Conservation (phyloP, 2,797 vertebrate species). For the Anguilla anguilla region DNA sequence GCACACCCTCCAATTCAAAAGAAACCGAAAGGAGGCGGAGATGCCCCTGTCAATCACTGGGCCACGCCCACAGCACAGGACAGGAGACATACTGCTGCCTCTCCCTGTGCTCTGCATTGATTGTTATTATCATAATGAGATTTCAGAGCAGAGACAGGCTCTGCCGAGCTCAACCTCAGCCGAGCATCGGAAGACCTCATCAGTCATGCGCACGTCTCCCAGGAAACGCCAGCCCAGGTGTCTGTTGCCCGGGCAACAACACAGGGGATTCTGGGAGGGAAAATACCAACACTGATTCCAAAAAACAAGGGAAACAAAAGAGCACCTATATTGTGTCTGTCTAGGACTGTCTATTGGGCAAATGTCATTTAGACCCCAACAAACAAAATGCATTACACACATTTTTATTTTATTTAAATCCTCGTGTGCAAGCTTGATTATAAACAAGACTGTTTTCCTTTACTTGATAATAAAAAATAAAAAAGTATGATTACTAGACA, state of each 20-base stretch:
- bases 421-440: background rate
- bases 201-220: conserved; percentile 32
- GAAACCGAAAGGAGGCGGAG: background rate
- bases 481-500: too few relatives aligned
- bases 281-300: conserved; percentile 29
- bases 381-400: background rate
- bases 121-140: conserved; percentile 26
- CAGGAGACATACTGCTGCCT: conserved; percentile 6
- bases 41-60: background rate
- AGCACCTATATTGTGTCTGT: background rate
- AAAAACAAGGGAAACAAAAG: conserved; percentile 24
- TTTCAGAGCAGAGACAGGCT: background rate
- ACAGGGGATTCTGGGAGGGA: conserved; percentile 27
- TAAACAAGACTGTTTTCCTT: background rate
- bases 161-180: conserved; percentile 16
- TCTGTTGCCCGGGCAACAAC: conserved; percentile 45
- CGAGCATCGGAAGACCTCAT: conserved; percentile 24
- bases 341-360: background rate
- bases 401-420: too few relatives aligned
- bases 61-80: background rate
- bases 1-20: background rate
- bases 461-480: background rate
- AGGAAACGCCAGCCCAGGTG: conserved; percentile 36
- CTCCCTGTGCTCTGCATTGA: conserved; percentile 16
- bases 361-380: background rate